Base-by-base conservation (phyloP, 2,113 vertebrate species). In the Hippocampus abdominalis region DNA sequence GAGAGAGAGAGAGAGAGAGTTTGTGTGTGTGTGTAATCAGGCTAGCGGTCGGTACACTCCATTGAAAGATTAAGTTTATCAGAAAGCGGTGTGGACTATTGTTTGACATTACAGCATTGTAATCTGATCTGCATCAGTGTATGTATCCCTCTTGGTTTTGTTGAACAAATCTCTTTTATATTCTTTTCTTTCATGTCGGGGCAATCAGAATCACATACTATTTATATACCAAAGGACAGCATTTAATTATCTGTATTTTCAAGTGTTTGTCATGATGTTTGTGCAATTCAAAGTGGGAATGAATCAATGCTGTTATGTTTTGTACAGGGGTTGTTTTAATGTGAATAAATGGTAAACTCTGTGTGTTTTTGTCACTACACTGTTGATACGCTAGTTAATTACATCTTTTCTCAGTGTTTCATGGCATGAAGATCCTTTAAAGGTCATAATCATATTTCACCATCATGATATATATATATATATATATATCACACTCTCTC, bases 141-240 rank as follows among this genome's bases (percentile, higher is more conserved):
- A 81, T 67, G 20, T 73, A 49, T 72, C 62, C 25, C 48, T 80
- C 8, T 70, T 54, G 15, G 68, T 74, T 8, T 72, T 73, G 11
- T 73, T 79, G 8, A 68, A 78, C 32, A 2, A 49, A 1, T 59
- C 44, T 12, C 46, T 69, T 61, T 15, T 62, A 56, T 13, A 25
- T 63, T 67, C 10, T 27, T 40, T 70, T 63, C 27, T 74, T 15
- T 77, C 72, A 77, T 70, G 48, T 78, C 76, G 84, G 81, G 79
- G 86, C 84, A 90, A 82, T 90, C 87, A 72, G 32, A 73, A 78
- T 81, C 44, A 84, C 82, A 69, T 79, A 72, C 75, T 86, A 78
- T 91, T 77, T 85, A 80, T 87, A 81, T 80, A 68, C 57, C 64
- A 70, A 64, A 73, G 51, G 62, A 71, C 56, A 65, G 70, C 70